Base-by-base conservation (phyloP, 2,797 vertebrate genomes). In the Spheniscus humboldti region DNA sequence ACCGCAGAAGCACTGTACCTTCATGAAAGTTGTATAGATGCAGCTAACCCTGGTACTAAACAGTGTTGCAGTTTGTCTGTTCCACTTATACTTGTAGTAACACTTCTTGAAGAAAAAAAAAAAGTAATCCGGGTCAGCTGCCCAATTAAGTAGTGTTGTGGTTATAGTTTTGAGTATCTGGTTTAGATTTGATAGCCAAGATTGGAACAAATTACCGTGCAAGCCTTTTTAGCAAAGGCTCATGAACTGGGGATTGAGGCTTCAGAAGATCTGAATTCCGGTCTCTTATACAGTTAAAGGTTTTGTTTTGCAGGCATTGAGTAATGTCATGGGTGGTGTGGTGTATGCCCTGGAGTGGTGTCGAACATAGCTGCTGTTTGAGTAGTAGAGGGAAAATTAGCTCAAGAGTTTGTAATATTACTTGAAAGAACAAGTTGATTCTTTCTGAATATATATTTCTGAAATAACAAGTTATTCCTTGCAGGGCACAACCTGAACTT, bases 381-480 rank as follows among this genome's bases (percentile, higher is more conserved):
- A 68, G 13, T 83, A 60, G 48, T 16, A 43, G 45, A 71, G 18
- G 53, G n/a, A 62, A 89, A 89, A 83, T 87, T 37, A 93, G 18
- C n/a, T 62, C 30, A 66, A 90, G 81, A 89, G 31, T 19, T 91
- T 92, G 43, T 64, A 74, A 50, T 39, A 56, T 39, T 45, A n/a
- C 31, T 91, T 93, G 31, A 71, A 94, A 75, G 53, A 94, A 63
- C 6, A 52, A 19, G 22, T 68, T 93, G 20, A 45, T 91, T 71
- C 41, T 85, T 41, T 16, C 41, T 41, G 41, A 41, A 41, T 15
- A 16, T 41, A 41, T 41, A 41, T 41, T 41, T 41, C 41, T 41
- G 41, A 41, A 41, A 30, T 93, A 74, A 71, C 62, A 52, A 85
- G 41, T 76, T 83, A 47, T 87, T 93, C 11, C 84, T 88, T 88